A percentile compares a stretch with the other conserved stretches of the same genome.
Conservation (phyloP, 2,888 invertebrate species). For the Agrochola litura region DNA sequence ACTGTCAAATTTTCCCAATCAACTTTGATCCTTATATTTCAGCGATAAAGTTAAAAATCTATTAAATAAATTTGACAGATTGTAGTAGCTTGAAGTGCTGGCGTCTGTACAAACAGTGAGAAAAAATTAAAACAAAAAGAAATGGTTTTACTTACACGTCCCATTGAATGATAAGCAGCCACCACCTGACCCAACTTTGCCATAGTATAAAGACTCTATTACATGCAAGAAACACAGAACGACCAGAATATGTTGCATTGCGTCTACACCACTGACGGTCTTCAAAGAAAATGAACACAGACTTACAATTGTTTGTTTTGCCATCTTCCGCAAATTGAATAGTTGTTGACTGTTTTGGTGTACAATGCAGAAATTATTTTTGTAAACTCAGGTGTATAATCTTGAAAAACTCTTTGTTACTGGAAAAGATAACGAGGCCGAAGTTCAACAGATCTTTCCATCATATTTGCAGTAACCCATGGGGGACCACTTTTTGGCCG, state of each 20-base stretch:
- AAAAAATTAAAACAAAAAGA: not conserved
- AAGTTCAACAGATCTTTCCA: not conserved
- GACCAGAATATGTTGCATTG: slow-evolving; percentile 64
- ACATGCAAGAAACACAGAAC: slow-evolving; percentile 67
- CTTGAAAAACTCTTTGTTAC: not conserved
- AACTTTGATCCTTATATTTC: too few relatives aligned
- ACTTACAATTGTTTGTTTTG: slow-evolving; percentile 35
- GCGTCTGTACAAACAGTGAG: too few relatives aligned
- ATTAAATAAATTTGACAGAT: too few relatives aligned
- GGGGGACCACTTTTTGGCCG: not conserved
- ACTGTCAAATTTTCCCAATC: too few relatives aligned
- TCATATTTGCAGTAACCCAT: not conserved
- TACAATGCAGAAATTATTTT: slow-evolving; percentile 21
- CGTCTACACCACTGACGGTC: slow-evolving; percentile 36
- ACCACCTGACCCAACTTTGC: slow-evolving; percentile 71
- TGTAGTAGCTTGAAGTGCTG: too few relatives aligned
- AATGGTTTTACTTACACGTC: slow-evolving; percentile 79
- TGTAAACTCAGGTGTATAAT: slow-evolving; percentile 30
- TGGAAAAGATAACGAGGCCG: not conserved
- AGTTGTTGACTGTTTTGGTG: slow-evolving; percentile 34
- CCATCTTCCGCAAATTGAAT: slow-evolving; percentile 39
- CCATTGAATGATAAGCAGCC: slow-evolving; percentile 81
- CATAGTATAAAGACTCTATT: slow-evolving; percentile 76
- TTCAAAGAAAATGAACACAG: slow-evolving; percentile 44
- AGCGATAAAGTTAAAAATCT: too few relatives aligned